phyloP scores from a whole-genome alignment of 2,113 vertebrate genomes.

The Hiodon tergisus region DNA sequence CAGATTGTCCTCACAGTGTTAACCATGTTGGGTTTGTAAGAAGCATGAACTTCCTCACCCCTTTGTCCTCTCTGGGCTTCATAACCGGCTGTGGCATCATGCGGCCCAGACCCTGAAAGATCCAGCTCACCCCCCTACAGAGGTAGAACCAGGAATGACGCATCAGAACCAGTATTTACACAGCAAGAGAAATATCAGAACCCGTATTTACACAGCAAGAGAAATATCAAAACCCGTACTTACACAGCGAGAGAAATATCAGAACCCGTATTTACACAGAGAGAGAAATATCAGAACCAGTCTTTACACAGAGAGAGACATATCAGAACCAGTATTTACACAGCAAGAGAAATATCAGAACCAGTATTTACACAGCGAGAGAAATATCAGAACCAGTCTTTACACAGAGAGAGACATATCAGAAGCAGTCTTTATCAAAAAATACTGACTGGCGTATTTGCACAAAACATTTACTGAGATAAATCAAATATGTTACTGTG shows the following conservation, averaged over 20 bases:
- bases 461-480: not conserved
- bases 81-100: constrained; percentile 75
- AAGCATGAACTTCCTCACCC: constrained; percentile 37
- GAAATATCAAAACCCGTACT: not conserved
- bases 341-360: not conserved
- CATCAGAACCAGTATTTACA: constrained; percentile 18
- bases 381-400: not conserved
- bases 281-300: not conserved
- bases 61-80: constrained; percentile 41
- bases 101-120: constrained; percentile 73
- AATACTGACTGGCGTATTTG: not conserved
- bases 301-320: not conserved
- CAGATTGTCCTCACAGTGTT: not conserved
- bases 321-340: not conserved
- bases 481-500: too few species aligned
- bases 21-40: not conserved
- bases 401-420: not conserved
- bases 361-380: not conserved
- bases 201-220: constrained; percentile 4
- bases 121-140: constrained; percentile 73
- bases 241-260: not conserved
- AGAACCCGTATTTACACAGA: not conserved
- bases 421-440: not conserved
- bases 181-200: not conserved
- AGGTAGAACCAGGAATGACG: constrained; percentile 5